These are phyloP conservation scores for Rotaria socialis DNA, from an alignment of 2,888 invertebrate genomes.

Conservation along the genomic window DNA sequence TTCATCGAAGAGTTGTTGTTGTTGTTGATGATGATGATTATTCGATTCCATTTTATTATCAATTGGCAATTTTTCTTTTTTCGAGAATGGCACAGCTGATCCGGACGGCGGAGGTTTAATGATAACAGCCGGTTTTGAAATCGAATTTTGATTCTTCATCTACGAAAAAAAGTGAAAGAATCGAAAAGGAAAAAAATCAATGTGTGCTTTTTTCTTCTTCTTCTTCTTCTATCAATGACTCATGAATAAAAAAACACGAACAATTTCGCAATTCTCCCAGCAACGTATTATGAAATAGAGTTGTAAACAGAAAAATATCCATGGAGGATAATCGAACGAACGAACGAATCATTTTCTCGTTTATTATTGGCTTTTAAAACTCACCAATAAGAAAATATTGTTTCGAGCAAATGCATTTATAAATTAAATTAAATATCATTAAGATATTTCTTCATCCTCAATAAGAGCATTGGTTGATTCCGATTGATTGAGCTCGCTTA, in stretches of 20 bases:
- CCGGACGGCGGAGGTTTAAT: not conserved
- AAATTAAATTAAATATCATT: not conserved
- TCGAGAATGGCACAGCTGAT: not conserved
- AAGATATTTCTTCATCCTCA: not conserved
- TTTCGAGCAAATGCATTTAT: not conserved
- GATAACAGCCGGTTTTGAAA: constrained; percentile 6
- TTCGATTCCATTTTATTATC: not conserved
- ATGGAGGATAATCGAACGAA: not conserved
- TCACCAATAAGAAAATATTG: not conserved
- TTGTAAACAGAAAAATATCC: not conserved
- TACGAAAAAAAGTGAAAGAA: not conserved
- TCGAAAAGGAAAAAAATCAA: not conserved
- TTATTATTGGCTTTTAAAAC: not conserved
- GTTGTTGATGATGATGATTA: not conserved
- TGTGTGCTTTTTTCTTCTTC: not conserved
- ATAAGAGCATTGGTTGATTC: not conserved
- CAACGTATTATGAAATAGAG: not conserved
- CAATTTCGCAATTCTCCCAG: not conserved
- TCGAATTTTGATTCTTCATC: constrained; percentile 32
- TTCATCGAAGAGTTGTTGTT: not conserved
- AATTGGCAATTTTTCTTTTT: not conserved
- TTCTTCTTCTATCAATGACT: not conserved
- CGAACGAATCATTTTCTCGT: not conserved
- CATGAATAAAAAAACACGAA: not conserved
- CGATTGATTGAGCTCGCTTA: not conserved